Evolutionary conservation across 2,113 vertebrate genomes (phyloP).

Genomic region (Megaceryle maxima): DNA sequence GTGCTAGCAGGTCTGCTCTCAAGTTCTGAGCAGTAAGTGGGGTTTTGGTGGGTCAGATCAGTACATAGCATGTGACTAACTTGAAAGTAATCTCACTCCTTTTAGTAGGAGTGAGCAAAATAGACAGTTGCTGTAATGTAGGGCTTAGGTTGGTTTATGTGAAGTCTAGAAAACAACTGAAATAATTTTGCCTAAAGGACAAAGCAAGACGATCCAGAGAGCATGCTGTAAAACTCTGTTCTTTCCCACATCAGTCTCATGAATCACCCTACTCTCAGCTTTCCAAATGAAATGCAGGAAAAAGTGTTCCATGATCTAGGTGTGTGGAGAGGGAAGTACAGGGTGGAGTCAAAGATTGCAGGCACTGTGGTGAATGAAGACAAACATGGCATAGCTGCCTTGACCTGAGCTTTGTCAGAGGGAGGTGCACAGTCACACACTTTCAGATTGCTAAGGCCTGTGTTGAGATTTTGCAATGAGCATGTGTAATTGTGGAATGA

Average conservation of each 20-base stretch:
- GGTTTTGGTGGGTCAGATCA: not conserved
- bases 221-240: not conserved
- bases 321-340: not conserved
- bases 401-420: not conserved
- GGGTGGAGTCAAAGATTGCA: not conserved
- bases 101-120: not conserved
- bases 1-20: not conserved
- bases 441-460: not conserved
- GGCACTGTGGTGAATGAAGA: not conserved
- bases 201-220: not conserved
- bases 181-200: constrained; percentile 16
- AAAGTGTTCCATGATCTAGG: not conserved
- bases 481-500: too few relatives aligned
- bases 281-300: not conserved
- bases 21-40: not conserved
- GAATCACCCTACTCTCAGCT: not conserved
- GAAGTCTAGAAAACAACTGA: not conserved
- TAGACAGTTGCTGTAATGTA: not conserved
- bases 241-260: not conserved
- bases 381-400: not conserved
- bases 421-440: accelerated
- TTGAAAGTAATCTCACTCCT: not conserved
- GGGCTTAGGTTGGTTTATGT: not conserved
- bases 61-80: not conserved
- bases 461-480: not conserved